Percentiles rank a stretch among this genome's conserved stretches.
phyloP scores from a whole-genome alignment of 2,113 vertebrate species.

The Paralichthys olivaceus region DNA sequence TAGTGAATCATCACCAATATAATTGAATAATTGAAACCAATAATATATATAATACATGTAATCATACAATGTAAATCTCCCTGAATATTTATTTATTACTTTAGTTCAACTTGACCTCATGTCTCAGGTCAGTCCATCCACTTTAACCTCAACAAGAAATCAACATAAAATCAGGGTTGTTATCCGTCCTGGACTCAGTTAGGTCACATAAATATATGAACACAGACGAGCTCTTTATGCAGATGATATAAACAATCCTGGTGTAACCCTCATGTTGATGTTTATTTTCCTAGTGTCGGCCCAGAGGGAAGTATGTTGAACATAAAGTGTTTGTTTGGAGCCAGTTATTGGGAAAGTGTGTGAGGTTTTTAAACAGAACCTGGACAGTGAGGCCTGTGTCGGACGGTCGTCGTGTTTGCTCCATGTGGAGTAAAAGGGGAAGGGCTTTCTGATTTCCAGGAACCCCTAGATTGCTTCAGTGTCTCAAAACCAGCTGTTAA shows the following conservation, averaged over 20 bases:
- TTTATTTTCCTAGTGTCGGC: slow-evolving; percentile 32
- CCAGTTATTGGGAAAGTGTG: not conserved
- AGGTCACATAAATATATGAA: slow-evolving; percentile 9
- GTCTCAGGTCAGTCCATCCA: not conserved
- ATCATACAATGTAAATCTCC: not conserved
- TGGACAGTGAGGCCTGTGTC: slow-evolving; percentile 37
- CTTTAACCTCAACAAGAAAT: not conserved
- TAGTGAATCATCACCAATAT: not conserved
- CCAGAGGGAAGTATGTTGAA: not conserved
- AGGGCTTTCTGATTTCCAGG: slow-evolving; percentile 45
- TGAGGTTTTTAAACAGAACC: not conserved
- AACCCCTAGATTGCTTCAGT: slow-evolving; percentile 19
- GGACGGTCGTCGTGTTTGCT: slow-evolving; percentile 1
- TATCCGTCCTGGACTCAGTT: not conserved
- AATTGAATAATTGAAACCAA: too few relatives aligned
- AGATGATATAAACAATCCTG: slow-evolving; percentile 15
- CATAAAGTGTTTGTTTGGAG: not conserved
- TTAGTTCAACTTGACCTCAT: slow-evolving; percentile 2
- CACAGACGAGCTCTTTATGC: slow-evolving; percentile 28
- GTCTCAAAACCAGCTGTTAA: slow-evolving; percentile 31
- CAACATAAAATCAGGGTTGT: not conserved
- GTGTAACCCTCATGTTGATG: slow-evolving; percentile 3
- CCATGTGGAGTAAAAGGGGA: not conserved
- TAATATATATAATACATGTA: too few relatives aligned
- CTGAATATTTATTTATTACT: not conserved